Conservation (phyloP, 2,113 vertebrate genomes). For the Ginglymostoma cirratum region DNA sequence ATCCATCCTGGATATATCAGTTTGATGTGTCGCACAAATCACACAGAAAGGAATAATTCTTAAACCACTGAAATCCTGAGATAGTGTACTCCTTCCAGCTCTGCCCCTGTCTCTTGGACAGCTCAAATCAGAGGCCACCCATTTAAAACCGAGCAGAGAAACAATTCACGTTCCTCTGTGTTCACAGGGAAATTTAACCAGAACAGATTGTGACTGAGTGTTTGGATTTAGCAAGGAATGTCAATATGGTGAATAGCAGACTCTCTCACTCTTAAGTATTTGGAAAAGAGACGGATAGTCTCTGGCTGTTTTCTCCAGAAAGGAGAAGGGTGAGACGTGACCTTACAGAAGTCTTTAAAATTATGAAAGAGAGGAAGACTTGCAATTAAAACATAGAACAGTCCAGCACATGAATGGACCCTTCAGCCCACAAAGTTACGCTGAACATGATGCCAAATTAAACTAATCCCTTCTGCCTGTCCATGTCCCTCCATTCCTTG, state of each 20-base stretch:
- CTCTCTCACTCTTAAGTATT: not conserved
- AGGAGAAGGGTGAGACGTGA: not conserved
- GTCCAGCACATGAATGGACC: no score
- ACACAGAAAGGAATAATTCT: not conserved
- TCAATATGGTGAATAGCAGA: not conserved
- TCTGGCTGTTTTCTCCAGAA: not conserved
- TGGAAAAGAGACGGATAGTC: not conserved
- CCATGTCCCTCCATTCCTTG: no score
- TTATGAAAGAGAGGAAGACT: no score
- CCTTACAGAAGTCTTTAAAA: not conserved
- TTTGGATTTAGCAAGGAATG: not conserved
- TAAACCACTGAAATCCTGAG: not conserved
- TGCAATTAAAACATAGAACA: no score
- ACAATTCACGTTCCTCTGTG: not conserved
- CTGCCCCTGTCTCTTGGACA: not conserved
- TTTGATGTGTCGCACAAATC: no score
- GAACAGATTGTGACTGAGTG: not conserved
- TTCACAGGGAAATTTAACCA: not conserved
- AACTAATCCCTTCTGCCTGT: no score
- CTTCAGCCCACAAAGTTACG: no score
- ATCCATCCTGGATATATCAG: no score
- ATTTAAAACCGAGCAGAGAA: not conserved
- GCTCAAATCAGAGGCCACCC: not conserved
- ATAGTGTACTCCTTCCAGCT: not conserved
- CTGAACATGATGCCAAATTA: no score